These are phyloP conservation scores for Hetaerina titia DNA, from an alignment of 2,888 invertebrate genomes.

Conservation along the genomic window DNA sequence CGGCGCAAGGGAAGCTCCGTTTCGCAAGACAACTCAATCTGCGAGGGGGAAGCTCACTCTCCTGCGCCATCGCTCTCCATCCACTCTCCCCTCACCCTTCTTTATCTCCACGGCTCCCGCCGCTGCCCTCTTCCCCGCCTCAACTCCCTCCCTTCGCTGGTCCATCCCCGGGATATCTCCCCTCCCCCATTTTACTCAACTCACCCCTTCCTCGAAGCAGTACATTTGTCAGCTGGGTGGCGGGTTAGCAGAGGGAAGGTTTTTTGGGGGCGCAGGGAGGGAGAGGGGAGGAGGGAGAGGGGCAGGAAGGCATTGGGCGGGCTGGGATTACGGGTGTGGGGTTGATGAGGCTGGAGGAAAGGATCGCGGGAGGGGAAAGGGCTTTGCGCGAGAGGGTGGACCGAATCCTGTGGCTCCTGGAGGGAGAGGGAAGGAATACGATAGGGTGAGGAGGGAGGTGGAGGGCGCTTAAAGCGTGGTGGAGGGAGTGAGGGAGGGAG, in stretches of 20 bases:
- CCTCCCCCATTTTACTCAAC: not conserved
- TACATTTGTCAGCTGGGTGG: slow-evolving; percentile 56
- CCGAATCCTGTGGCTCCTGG: not conserved
- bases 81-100: not conserved
- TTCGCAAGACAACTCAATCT: slow-evolving; percentile 53
- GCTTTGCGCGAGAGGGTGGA: slow-evolving; percentile 17
- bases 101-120: not conserved
- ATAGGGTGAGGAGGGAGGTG: not conserved
- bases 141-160: not conserved
- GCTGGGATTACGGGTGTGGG: not conserved
- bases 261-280: not conserved
- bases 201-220: slow-evolving; percentile 36
- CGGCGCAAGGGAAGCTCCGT: not conserved
- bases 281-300: not conserved
- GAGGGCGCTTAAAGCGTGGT: not conserved
- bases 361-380: not conserved
- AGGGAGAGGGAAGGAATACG: not conserved
- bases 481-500: not conserved
- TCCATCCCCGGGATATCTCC: not conserved
- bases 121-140: not conserved
- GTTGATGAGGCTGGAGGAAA: slow-evolving; percentile 49
- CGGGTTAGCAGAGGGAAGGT: slow-evolving; percentile 36
- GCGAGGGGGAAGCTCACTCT: not conserved
- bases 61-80: not conserved
- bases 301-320: not conserved